Evolutionary conservation across 2,113 vertebrate species (phyloP), one percentile per base, ranked within the genome.

Genomic region (Peromyscus maniculatus): DNA sequence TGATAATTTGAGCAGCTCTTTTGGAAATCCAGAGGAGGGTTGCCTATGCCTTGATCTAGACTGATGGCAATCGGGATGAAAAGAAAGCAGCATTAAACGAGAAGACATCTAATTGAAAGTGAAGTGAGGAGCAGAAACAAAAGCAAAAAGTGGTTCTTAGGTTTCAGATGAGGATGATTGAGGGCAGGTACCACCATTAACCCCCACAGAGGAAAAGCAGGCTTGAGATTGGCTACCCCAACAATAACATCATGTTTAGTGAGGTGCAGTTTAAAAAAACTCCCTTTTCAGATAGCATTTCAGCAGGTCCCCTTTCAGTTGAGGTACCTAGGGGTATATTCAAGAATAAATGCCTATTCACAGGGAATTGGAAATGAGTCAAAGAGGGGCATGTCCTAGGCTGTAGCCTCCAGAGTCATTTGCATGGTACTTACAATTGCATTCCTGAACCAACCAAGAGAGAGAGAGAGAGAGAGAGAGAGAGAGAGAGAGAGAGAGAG

Each of bases 51-150:
- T 66, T 94, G 93, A 97, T 96, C 95, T 96, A 93, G 94, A n/a
- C 83, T 88, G 69, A 69, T 98, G 97, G 97, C 94, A 89, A 43
- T 71, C 93, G 69, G 95, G 82, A 89, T 92, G 98, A 96, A 98
- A 98, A 97, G 95, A 97, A 96, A 97, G 89, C 74, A 78, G 95
- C 89, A 94, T 95, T 95, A 69, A 97, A 72, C 46, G 93, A 97
- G 89, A 91, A 78, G 94, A 91, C 95, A 97, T 84, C 67, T 93
- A 89, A 91, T n/a, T 95, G 95, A 97, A 96, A 90, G 91, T 52
- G 74, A 79, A 90, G 91, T 52, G 74, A 79, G 83, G 74, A 97
- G 89, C 79, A 94, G 78, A 87, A 89, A 86, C 87, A 84, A 92
- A 87, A 91, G 93, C 80, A 43, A 95, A 96, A 97, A 97, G 69